Evolutionary conservation across 2,888 invertebrate genomes (phyloP).

Genomic region (Temnothorax ravouxi): DNA sequence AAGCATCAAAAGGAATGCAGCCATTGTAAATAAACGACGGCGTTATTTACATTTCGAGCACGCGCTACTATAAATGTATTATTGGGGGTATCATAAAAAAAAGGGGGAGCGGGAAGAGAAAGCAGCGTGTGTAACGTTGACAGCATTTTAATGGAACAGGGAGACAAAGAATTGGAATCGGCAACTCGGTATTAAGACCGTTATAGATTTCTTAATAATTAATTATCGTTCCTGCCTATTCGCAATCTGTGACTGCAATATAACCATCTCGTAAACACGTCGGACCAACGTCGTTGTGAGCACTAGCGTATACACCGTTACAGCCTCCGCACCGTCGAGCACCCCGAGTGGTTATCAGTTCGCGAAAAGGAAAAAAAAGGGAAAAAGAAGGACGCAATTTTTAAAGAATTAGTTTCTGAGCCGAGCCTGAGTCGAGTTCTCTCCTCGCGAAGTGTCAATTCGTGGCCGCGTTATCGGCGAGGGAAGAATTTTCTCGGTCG

Average conservation of each 20-base stretch:
- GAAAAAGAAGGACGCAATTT: background rate
- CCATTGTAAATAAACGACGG: constrained; percentile 71
- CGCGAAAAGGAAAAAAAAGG: background rate
- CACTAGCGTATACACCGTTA: constrained; percentile 66
- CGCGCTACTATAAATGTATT: constrained; percentile 52
- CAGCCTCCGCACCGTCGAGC: constrained; percentile 56
- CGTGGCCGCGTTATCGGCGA: constrained; percentile 6
- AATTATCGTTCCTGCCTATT: constrained; percentile 75
- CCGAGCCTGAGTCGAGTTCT: background rate
- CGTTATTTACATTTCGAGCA: constrained; percentile 37
- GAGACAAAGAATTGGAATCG: constrained; percentile 22
- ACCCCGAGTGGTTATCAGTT: constrained; percentile 10
- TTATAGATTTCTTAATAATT: constrained; percentile 69
- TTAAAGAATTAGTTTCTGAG: constrained; percentile 11
- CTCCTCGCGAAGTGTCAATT: background rate
- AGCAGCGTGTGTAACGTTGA: constrained; percentile 40
- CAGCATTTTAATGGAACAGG: background rate
- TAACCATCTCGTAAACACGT: constrained; percentile 74
- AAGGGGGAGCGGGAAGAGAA: background rate
- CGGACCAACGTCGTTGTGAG: constrained; percentile 80
- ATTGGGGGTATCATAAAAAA: constrained; percentile 37
- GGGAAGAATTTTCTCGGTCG: constrained; percentile 49
- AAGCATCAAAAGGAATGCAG: too few species aligned
- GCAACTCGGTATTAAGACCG: constrained; percentile 69
- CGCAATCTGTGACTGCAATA: constrained; percentile 76